Evolutionary conservation across 2,888 invertebrate species (phyloP).

Genomic region (Drosophila borealis): DNA sequence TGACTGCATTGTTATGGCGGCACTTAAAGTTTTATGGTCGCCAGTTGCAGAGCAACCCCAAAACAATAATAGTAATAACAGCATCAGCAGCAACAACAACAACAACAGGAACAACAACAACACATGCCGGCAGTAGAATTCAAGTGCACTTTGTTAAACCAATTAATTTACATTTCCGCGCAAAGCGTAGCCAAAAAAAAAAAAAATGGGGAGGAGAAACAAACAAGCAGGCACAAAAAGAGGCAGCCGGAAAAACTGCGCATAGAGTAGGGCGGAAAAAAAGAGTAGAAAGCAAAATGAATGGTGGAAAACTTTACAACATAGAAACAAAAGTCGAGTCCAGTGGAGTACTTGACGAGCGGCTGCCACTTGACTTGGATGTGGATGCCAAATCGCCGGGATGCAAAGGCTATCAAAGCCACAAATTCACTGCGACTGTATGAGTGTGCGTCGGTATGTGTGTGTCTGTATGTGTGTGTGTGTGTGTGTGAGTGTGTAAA

Average conservation of each 20-base stretch:
- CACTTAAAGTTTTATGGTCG: slow-evolving; percentile 44
- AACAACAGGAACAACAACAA: slow-evolving; percentile 24
- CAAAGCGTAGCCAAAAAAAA: slow-evolving; percentile 59
- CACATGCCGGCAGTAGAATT: slow-evolving; percentile 58
- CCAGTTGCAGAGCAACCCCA: slow-evolving; percentile 25
- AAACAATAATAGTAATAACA: slow-evolving; percentile 45
- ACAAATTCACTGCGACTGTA: slow-evolving; percentile 36
- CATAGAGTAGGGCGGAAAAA: not conserved
- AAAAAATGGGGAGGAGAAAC: slow-evolving; percentile 7
- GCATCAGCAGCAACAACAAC: slow-evolving; percentile 6
- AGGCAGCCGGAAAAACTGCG: slow-evolving; percentile 28
- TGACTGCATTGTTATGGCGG: slow-evolving; percentile 32
- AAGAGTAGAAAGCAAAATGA: slow-evolving; percentile 5
- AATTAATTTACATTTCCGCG: slow-evolving; percentile 80
- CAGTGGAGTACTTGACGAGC: slow-evolving; percentile 58
- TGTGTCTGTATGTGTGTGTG: slow-evolving; percentile 20
- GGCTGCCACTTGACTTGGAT: slow-evolving; percentile 66
- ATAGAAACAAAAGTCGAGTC: slow-evolving; percentile 57
- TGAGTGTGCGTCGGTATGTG: slow-evolving; percentile 24
- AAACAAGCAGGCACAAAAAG: slow-evolving; percentile 11
- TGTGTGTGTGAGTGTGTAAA: too few relatives aligned
- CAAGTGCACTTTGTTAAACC: slow-evolving; percentile 79
- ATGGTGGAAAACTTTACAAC: slow-evolving; percentile 53
- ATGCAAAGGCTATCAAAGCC: slow-evolving; percentile 58
- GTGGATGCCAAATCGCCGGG: slow-evolving; percentile 38